These are phyloP conservation scores for Eurystomus gularis DNA, from an alignment of 2,113 vertebrate genomes.

Conservation along the genomic window DNA sequence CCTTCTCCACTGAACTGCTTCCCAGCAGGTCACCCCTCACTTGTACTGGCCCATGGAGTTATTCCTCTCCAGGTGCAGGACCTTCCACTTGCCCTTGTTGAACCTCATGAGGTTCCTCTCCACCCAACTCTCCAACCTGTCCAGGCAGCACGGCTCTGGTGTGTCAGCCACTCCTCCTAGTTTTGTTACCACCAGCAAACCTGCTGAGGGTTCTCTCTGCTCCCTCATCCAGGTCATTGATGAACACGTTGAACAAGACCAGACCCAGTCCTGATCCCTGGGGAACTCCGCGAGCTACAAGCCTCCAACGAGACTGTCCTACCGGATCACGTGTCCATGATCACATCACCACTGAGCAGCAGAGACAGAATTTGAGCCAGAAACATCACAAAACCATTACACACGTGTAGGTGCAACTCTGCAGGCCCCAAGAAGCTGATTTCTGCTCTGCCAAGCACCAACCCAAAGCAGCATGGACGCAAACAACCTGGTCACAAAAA, in stretches of 20 bases:
- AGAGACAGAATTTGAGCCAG: not conserved
- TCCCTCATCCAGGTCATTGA: not conserved
- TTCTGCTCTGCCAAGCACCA: not conserved
- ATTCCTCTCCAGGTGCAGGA: too few relatives aligned
- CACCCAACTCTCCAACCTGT: too few relatives aligned
- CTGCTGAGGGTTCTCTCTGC: too few relatives aligned
- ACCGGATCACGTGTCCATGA: not conserved
- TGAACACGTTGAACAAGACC: not conserved
- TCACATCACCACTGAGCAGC: too few relatives aligned
- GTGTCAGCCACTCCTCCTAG: too few relatives aligned
- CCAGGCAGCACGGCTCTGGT: too few relatives aligned
- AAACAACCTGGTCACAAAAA: not conserved
- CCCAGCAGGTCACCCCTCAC: not conserved
- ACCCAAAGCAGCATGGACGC: accelerated
- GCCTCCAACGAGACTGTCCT: not conserved
- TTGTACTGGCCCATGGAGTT: too few relatives aligned
- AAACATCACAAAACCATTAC: not conserved
- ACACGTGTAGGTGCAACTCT: not conserved
- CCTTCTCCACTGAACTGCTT: not conserved
- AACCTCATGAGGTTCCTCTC: too few relatives aligned
- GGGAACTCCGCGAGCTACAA: not conserved
- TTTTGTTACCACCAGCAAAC: too few relatives aligned
- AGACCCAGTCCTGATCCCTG: not conserved
- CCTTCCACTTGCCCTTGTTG: not conserved
- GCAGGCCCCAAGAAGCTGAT: not conserved